Evolutionary conservation across 2,113 vertebrate genomes (phyloP).

Genomic region (human (Homo sapiens)): DNA sequence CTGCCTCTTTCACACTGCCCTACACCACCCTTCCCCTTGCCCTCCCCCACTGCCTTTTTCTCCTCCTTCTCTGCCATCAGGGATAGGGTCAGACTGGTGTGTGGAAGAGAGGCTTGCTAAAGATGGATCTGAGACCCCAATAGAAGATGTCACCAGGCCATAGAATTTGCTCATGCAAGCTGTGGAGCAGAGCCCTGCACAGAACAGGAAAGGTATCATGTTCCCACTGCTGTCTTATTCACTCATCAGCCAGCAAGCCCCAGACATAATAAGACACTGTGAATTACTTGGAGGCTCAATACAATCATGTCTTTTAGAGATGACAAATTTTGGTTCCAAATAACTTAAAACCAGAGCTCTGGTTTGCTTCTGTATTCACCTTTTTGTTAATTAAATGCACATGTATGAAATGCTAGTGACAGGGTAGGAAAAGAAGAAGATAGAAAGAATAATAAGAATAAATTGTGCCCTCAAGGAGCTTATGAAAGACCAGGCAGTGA

Average conservation of each 20-base stretch:
- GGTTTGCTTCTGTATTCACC: background rate
- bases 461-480: background rate
- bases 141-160: background rate
- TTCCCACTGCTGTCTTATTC: fast-evolving
- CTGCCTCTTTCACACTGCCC: background rate
- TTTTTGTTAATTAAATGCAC: constrained; percentile 4
- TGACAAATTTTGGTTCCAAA: background rate
- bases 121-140: background rate
- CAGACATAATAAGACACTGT: background rate
- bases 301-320: background rate
- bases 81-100: background rate
- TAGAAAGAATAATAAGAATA: background rate
- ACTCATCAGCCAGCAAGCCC: background rate
- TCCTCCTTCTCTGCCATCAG: background rate
- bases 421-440: background rate
- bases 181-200: fast-evolving
- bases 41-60: background rate
- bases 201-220: background rate
- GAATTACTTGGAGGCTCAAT: background rate
- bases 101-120: background rate
- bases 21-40: fast-evolving
- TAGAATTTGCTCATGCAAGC: background rate
- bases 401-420: background rate
- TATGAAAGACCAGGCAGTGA: background rate
- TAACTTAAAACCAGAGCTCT: background rate